Evolutionary conservation across 2,113 vertebrate species (phyloP).

Genomic region (Pyxicephalus adspersus): DNA sequence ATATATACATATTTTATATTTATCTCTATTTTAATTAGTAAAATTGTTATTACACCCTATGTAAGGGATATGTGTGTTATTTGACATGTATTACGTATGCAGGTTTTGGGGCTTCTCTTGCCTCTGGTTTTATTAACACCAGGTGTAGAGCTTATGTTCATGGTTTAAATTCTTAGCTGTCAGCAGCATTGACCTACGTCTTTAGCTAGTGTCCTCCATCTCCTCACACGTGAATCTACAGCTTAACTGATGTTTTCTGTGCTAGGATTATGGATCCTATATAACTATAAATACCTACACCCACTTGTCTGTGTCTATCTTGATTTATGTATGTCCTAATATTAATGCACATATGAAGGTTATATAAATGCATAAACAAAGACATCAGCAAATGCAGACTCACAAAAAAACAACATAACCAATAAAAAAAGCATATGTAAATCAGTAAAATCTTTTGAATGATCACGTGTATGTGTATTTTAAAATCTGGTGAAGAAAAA

Average conservation of each 20-base stretch:
- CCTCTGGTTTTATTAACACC: conserved; percentile 18
- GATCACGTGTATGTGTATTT: too few species aligned
- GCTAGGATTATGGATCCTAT: neutral
- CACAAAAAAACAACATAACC: too few species aligned
- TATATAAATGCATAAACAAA: neutral
- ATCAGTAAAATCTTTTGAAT: too few species aligned
- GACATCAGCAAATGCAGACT: neutral
- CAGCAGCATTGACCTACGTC: conserved; percentile 20
- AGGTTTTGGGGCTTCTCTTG: neutral
- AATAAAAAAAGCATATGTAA: too few species aligned
- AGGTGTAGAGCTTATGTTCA: conserved; percentile 28
- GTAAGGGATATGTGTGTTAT: neutral
- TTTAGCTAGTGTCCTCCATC: neutral
- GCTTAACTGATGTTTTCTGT: neutral
- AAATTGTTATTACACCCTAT: too few species aligned
- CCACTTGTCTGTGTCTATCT: too few species aligned
- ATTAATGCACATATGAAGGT: neutral
- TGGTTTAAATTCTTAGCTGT: conserved; percentile 41
- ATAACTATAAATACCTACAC: neutral
- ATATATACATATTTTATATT: neutral
- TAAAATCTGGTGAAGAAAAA: too few species aligned
- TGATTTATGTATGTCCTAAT: neutral
- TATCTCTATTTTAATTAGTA: neutral
- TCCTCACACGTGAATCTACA: neutral
- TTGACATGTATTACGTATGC: neutral